Base-by-base conservation (phyloP, 2,797 vertebrate species). In the Chaenodraco wilsoni region DNA sequence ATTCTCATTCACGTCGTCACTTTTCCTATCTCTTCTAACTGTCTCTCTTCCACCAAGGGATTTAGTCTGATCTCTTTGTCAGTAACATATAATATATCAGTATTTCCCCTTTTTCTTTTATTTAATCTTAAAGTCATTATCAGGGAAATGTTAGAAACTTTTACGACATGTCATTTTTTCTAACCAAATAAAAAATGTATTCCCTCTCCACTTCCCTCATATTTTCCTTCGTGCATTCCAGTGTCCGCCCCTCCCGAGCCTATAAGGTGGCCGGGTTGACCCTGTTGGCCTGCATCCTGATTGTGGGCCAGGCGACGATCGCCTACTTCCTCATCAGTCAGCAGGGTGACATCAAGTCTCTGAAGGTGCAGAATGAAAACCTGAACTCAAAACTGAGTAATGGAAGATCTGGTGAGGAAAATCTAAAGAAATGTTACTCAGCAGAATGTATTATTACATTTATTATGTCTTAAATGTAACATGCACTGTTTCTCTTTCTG, bases 311-410 rank as follows among this genome's bases (percentile, higher is more conserved):
- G 91, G 96, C 90, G 0, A 87, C 96, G 74, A 95, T 94, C 0
- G 44, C 92, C 79, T 98, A 96, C 93, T 96, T 96, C 61, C 85
- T 97, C 61, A 88, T 95, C 78, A 93, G 90, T 85, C 97, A 98
- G 81, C 92, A 78, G 0, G 76, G 49, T 23, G 93, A 93, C 84
- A 95, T 98, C 87, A 86, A 84, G 72, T 88, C 92, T 43, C 93
- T 97, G 85, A 87, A 93, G 19, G 86, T 91, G 64, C 92, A 87
- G 31, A 91, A 82, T 7, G 87, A 90, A 65, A 69, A 69, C 1
- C 69, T 97, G 79, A 72, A 84, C 40, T 15, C 58, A 0, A 85
- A 95, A 75, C 69, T 98, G 86, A 84, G 90, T 46, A 83, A 3
- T 44, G 81, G 57, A 14, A 46, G 76, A 59, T 69, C 79, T 43